These are phyloP conservation scores for Monopis laevigella DNA, from an alignment of 2,888 invertebrate species.

Conservation along the genomic window DNA sequence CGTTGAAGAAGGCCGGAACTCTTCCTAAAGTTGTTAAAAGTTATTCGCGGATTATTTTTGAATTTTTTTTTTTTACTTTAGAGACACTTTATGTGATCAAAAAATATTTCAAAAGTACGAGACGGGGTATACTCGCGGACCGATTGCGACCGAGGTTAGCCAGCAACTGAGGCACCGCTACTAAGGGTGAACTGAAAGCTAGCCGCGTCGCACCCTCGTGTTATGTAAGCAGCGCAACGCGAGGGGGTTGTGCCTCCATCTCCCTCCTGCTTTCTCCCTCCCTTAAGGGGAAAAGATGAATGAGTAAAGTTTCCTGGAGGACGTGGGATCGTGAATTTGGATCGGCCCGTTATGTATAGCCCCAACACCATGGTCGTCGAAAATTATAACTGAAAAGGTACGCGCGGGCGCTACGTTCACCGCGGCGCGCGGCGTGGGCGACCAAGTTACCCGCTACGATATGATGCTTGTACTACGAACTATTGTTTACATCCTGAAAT, in stretches of 20 bases:
- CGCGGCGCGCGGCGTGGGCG: no score
- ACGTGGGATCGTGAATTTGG: constrained; percentile 52
- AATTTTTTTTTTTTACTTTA: background rate
- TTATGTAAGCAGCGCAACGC: constrained; percentile 57
- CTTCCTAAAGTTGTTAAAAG: background rate
- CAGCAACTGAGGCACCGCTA: constrained; percentile 4
- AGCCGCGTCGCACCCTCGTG: constrained; percentile 15
- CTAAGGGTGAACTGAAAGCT: constrained; percentile 4
- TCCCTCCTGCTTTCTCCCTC: constrained; percentile 56
- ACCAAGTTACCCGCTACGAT: no score
- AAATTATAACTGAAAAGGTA: no score
- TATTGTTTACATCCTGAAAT: no score
- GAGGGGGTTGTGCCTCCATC: no score
- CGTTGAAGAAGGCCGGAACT: background rate
- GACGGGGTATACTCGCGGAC: background rate
- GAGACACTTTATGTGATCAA: background rate
- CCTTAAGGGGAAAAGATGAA: constrained; percentile 62
- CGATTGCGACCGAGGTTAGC: background rate
- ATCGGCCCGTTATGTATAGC: constrained; percentile 22
- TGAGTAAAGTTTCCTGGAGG: constrained; percentile 61
- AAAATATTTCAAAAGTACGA: background rate
- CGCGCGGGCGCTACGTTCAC: no score
- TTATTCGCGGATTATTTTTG: background rate
- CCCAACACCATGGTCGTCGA: no score
- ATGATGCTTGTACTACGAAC: no score